Base-by-base conservation (phyloP, 2,797 vertebrate species). In the Melanogrammus aeglefinus region DNA sequence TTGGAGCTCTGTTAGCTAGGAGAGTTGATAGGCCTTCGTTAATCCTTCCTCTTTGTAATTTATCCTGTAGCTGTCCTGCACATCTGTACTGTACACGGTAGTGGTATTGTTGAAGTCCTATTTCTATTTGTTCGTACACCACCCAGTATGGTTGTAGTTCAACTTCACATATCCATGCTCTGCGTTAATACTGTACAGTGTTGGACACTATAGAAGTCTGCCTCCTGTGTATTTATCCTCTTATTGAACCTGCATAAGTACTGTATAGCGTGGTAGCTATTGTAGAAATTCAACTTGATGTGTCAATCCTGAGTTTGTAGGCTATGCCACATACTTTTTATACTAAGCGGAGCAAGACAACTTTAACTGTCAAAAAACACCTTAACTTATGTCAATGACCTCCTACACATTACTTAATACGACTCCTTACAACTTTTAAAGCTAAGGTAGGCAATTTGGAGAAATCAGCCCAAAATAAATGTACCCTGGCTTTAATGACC, bases 31-130 rank as follows among this genome's bases (percentile, higher is more conserved):
- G 14, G 35, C 72, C 35, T 16, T 73, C 14, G 31, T 73, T 14
- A n/a, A 24, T 63, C 57, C n/a, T 63, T 63, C n/a, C 57, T 36
- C n/a, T 36, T 73, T 27, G 72, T 73, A 73, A 39, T 27, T 41
- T 72, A 10, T 70, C 8, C 69, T 31, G 16, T 24, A 74, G 24
- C 24, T 72, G 14, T 38, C 27, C 69, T 77, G 51, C 18, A 31
- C 24, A 63, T 44, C 41, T 27, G 7, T 44, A 69, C 38, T 72
- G 66, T 41, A 69, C 31, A 38, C 10, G 14, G 72, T 74, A 36
- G 73, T 12, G 36, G 73, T 74, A 73, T 73, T 35, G 31, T 72
- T 31, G 29, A 72, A 31, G 70, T 72, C 27, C 33, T 72, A 18
- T 13, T 72, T 72, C 29, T 35, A 35, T 35, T n/a, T 27, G 12